Evolutionary conservation across 2,113 vertebrate genomes (phyloP).

Genomic region (Ahaetulla prasina): DNA sequence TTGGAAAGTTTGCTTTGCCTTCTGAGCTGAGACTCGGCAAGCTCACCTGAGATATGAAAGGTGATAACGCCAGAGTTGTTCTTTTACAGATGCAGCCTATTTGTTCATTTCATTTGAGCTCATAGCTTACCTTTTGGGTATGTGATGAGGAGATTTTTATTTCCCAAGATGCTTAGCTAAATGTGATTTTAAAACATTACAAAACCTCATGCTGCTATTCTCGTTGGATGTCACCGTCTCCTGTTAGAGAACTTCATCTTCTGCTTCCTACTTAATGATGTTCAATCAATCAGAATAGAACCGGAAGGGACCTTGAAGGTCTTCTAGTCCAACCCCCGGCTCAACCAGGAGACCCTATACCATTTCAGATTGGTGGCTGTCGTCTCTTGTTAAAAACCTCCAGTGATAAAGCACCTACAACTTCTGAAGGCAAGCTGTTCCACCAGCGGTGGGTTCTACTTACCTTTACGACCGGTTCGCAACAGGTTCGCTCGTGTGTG

Average conservation of each 20-base stretch:
- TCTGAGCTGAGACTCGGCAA: constrained; percentile 37
- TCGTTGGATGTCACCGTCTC: not conserved
- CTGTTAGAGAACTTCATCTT: not conserved
- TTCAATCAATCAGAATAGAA: too few species aligned
- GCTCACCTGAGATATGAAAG: constrained; percentile 22
- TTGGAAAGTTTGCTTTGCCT: constrained; percentile 50
- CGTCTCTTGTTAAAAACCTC: too few species aligned
- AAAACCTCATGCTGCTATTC: not conserved
- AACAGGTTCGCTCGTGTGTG: too few species aligned
- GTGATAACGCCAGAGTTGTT: not conserved
- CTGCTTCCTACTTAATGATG: not conserved
- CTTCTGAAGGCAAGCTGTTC: not conserved
- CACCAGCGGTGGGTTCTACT: too few species aligned
- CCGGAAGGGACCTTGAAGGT: too few species aligned
- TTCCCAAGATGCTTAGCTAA: not conserved
- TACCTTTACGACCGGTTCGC: too few species aligned
- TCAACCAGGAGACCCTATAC: not conserved
- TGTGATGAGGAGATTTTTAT: not conserved
- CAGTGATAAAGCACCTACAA: not conserved
- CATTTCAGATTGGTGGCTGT: too few species aligned
- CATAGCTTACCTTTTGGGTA: not conserved
- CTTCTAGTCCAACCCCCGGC: not conserved
- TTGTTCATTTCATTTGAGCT: not conserved
- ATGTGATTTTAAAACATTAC: not conserved
- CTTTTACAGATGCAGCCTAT: not conserved